Evolutionary conservation across 2,113 vertebrate species (phyloP).

Genomic region (Paradoxurus hermaphroditus): DNA sequence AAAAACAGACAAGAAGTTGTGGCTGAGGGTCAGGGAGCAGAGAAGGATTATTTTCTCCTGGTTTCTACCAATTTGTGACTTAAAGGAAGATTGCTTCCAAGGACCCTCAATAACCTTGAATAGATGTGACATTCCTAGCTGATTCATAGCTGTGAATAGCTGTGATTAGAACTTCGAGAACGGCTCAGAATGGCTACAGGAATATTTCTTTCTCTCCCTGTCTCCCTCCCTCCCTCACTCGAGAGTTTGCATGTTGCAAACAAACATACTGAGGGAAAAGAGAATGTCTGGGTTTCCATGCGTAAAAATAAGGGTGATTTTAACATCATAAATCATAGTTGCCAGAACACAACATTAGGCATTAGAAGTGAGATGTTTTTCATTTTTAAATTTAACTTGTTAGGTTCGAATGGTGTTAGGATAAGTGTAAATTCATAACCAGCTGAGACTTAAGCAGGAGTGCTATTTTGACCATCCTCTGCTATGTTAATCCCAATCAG

Average conservation of each 20-base stretch:
- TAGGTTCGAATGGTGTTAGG: not conserved
- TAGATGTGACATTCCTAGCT: slow-evolving; percentile 29
- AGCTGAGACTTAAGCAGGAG: not conserved
- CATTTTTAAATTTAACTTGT: slow-evolving; percentile 38
- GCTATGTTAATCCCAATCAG: not conserved
- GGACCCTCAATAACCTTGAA: slow-evolving; percentile 20
- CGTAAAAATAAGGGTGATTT: slow-evolving; percentile 34
- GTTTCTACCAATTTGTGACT: slow-evolving; percentile 14
- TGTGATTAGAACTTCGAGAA: slow-evolving; percentile 41
- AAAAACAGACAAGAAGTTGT: not conserved
- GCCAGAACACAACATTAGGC: not conserved
- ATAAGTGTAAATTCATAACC: not conserved
- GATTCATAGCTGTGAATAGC: slow-evolving; percentile 14
- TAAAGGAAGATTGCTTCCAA: slow-evolving; percentile 49
- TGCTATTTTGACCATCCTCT: not conserved
- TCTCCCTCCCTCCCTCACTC: not conserved
- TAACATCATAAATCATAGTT: not conserved
- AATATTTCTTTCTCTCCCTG: not conserved
- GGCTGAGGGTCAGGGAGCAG: not conserved
- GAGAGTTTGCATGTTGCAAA: not conserved
- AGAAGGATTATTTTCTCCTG: not conserved
- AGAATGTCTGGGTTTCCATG: not conserved
- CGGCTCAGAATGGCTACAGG: slow-evolving; percentile 1
- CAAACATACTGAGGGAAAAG: not conserved
- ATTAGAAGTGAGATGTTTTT: slow-evolving; percentile 11